These are phyloP conservation scores for Amblyteles armatorius DNA, from an alignment of 2,888 invertebrate species.

Conservation along the genomic window DNA sequence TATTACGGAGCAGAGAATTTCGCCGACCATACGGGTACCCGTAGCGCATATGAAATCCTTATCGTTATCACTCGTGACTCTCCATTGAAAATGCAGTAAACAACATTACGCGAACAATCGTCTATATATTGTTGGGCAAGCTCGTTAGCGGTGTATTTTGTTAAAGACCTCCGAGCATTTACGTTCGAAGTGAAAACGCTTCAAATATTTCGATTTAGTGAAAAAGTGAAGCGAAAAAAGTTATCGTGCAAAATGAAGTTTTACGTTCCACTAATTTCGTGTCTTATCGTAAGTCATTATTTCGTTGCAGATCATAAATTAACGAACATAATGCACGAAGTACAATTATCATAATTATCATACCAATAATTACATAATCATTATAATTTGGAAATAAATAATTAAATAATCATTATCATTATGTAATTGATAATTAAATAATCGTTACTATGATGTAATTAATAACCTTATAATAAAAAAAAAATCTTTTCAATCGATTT, in stretches of 20 bases:
- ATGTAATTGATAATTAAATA: too few relatives aligned
- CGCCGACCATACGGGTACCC: constrained; percentile 55
- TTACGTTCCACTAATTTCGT: constrained; percentile 16
- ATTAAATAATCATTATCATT: too few relatives aligned
- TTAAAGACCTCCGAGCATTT: neutral
- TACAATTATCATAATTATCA: too few relatives aligned
- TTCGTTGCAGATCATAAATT: neutral
- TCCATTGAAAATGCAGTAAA: constrained; percentile 31
- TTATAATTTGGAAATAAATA: too few relatives aligned
- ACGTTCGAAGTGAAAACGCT: neutral
- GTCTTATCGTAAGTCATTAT: constrained; percentile 46
- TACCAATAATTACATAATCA: too few relatives aligned
- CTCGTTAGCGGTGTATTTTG: constrained; percentile 29
- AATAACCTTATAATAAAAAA: too few relatives aligned
- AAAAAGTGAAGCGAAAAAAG: neutral
- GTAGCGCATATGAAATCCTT: constrained; percentile 3
- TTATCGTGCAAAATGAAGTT: constrained; percentile 42
- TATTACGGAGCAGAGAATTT: constrained; percentile 30
- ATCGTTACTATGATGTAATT: too few relatives aligned
- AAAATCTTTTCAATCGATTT: too few relatives aligned
- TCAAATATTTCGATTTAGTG: neutral
- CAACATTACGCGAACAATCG: neutral
- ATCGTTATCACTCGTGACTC: constrained; percentile 46
- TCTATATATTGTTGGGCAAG: constrained; percentile 19
- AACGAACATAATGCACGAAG: too few relatives aligned